A percentile compares a stretch with the other conserved stretches of the same genome.
phyloP scores from a whole-genome alignment of 2,113 vertebrate species.

The Maylandia zebra region DNA sequence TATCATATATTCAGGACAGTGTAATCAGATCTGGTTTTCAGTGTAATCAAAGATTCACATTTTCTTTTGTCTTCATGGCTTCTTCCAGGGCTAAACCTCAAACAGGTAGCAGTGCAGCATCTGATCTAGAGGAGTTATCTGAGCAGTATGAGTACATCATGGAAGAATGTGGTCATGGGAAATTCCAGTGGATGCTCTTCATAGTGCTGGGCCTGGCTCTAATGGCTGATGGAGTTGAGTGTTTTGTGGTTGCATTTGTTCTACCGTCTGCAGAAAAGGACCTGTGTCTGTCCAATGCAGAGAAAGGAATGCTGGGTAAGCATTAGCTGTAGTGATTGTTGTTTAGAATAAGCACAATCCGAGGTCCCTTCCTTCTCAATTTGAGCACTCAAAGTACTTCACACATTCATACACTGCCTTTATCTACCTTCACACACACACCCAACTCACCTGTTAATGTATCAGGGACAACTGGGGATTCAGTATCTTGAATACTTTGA shows the following conservation, averaged over 20 bases:
- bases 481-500: background rate
- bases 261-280: conserved; percentile 95
- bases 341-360: background rate
- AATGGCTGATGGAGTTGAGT: conserved; percentile 95
- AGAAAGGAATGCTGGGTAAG: conserved; percentile 98
- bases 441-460: background rate
- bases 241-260: conserved; percentile 92
- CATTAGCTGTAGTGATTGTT: background rate
- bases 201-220: conserved; percentile 88
- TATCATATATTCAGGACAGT: background rate
- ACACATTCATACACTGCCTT: background rate
- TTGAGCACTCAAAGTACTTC: background rate
- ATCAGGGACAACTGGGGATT: background rate
- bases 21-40: background rate
- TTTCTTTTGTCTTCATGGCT: background rate
- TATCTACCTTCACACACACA: background rate
- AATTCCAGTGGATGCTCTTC: conserved; percentile 95
- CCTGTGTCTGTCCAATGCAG: conserved; percentile 88
- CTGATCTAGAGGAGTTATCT: conserved; percentile 84
- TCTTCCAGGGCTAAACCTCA: conserved; percentile 70
- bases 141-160: conserved; percentile 96
- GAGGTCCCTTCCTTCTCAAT: background rate
- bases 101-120: conserved; percentile 66
- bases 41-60: background rate
- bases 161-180: conserved; percentile 92